Conservation (phyloP, 2,888 invertebrate species). For the Coenonympha glycerion region DNA sequence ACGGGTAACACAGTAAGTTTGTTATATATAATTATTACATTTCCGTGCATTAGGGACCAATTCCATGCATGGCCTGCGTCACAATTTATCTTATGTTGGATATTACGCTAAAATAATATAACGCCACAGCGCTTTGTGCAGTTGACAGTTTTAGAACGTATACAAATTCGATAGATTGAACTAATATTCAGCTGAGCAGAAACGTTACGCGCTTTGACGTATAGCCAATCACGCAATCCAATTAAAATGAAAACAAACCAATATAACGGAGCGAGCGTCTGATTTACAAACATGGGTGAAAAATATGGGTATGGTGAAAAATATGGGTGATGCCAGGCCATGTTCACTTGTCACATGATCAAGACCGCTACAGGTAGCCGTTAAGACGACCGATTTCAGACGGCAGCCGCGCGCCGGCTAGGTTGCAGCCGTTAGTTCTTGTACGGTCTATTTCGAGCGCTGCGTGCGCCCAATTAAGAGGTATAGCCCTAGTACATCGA, state of each 20-base stretch:
- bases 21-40: background rate
- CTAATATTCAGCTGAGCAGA: conserved; percentile 10
- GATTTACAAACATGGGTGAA: conserved; percentile 5
- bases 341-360: too few relatives aligned
- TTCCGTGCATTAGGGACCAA: background rate
- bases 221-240: conserved; percentile 36
- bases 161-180: conserved; percentile 7
- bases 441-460: too few relatives aligned
- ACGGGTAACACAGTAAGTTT: background rate
- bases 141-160: background rate
- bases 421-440: too few relatives aligned
- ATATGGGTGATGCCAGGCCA: too few relatives aligned
- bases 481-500: too few relatives aligned
- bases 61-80: background rate
- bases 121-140: background rate
- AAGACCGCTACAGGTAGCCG: too few relatives aligned
- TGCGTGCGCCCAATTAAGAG: too few relatives aligned
- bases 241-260: conserved; percentile 53
- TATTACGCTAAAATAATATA: background rate
- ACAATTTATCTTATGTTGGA: background rate
- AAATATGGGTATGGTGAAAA: too few relatives aligned
- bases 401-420: too few relatives aligned
- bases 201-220: conserved; percentile 13
- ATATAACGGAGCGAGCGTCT: conserved; percentile 15
- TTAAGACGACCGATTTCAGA: too few relatives aligned